phyloP scores from a whole-genome alignment of 1,140 invertebrate genomes.

The Zaprionus africanus region DNA sequence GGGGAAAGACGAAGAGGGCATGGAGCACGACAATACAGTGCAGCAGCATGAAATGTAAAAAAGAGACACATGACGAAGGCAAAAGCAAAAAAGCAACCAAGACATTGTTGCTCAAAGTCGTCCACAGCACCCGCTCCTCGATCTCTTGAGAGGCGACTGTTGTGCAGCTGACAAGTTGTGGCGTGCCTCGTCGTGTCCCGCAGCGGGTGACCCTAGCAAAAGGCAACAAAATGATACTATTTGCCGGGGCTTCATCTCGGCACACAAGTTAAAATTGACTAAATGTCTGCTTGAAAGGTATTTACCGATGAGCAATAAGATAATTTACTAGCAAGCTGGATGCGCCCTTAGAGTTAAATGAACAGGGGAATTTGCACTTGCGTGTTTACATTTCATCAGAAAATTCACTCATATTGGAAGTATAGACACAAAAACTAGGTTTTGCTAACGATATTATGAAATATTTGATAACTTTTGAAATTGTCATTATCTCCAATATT shows the following conservation, averaged over 20 bases:
- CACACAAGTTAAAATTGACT: conserved; percentile 24
- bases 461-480: no score
- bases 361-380: neutral
- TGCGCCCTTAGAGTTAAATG: neutral
- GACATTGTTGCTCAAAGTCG: conserved; percentile 67
- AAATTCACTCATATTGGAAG: no score
- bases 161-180: conserved; percentile 72
- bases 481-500: no score
- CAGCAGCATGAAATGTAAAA: conserved; percentile 34
- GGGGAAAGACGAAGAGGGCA: neutral
- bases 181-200: neutral
- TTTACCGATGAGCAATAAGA: conserved; percentile 33
- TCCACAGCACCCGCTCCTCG: neutral
- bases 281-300: conserved; percentile 46
- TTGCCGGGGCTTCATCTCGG: neutral
- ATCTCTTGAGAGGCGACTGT: conserved; percentile 45
- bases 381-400: no score
- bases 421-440: no score
- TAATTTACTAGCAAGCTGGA: neutral
- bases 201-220: neutral
- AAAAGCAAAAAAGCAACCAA: conserved; percentile 28
- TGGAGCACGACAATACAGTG: conserved; percentile 3
- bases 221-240: neutral
- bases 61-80: conserved; percentile 15
- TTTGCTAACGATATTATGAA: no score